phyloP scores from a whole-genome alignment of 2,888 invertebrate genomes.

The Amphipyra berbera region DNA sequence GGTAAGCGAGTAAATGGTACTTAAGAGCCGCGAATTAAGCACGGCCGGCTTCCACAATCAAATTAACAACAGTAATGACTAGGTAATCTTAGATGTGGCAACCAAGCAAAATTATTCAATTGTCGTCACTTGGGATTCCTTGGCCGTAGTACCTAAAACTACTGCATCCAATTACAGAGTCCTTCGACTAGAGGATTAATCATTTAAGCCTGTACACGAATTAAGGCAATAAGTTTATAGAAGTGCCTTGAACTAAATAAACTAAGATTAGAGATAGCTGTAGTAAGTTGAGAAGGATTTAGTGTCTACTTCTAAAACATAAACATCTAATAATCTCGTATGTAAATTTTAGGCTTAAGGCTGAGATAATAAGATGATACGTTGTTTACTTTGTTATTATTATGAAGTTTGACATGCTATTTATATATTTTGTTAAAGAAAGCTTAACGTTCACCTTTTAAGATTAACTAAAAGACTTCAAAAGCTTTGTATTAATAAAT shows the following conservation, averaged over 20 bases:
- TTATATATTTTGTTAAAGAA: no score
- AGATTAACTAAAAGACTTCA: no score
- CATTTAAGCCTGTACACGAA: conserved; percentile 1
- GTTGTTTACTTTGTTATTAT: no score
- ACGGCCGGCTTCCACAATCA: conserved; percentile 18
- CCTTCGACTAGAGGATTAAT: conserved; percentile 9
- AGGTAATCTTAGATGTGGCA: conserved; percentile 10
- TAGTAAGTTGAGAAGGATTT: conserved; percentile 2
- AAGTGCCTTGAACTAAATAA: not conserved
- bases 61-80: conserved; percentile 41
- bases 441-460: no score
- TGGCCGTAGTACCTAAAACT: conserved; percentile 2
- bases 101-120: conserved; percentile 29
- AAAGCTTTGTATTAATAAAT: no score
- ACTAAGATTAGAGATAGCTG: not conserved
- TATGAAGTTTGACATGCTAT: no score
- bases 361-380: not conserved
- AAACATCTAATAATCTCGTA: not conserved
- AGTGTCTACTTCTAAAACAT: conserved; percentile 6
- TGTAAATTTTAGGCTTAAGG: conserved; percentile 9
- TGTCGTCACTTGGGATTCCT: conserved; percentile 16
- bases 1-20: conserved; percentile 16
- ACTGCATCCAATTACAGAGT: conserved; percentile 36
- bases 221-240: conserved; percentile 1
- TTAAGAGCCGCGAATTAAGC: conserved; percentile 31